Percentiles rank a stretch among this genome's conserved stretches.
Conservation (phyloP, 2,113 vertebrate genomes). For the Cromileptes altivelis region DNA sequence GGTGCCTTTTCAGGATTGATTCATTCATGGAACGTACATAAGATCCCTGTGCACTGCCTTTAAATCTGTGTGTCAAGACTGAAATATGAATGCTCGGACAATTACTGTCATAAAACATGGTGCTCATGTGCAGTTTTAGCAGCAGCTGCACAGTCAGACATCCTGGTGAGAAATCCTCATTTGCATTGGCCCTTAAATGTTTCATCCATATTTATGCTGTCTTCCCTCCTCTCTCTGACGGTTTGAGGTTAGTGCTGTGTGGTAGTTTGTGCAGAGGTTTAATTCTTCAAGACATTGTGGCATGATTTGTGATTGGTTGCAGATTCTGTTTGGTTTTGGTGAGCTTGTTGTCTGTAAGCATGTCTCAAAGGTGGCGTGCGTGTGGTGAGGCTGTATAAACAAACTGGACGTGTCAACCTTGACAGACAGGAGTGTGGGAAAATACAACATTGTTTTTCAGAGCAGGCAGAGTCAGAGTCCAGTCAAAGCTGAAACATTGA, state of each 20-base stretch:
- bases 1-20: constrained; percentile 13
- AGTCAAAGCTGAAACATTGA: constrained; percentile 8
- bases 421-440: constrained; percentile 45
- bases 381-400: constrained; percentile 39
- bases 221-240: not conserved
- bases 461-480: constrained; percentile 50
- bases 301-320: not conserved
- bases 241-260: not conserved
- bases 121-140: too few relatives aligned
- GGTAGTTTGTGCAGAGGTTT: not conserved
- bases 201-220: not conserved
- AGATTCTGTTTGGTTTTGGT: constrained; percentile 1
- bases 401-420: constrained; percentile 45
- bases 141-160: too few relatives aligned
- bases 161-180: not conserved
- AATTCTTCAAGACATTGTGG: not conserved
- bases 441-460: constrained; percentile 46
- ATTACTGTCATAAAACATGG: not conserved
- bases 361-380: constrained; percentile 22
- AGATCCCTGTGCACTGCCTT: not conserved
- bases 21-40: constrained; percentile 14
- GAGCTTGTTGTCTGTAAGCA: constrained; percentile 3
- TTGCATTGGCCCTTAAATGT: not conserved
- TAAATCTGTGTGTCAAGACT: constrained; percentile 20
- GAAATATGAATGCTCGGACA: constrained; percentile 13